Evolutionary conservation across 2,113 vertebrate genomes (phyloP).

Genomic region (Oophaga pumilio): DNA sequence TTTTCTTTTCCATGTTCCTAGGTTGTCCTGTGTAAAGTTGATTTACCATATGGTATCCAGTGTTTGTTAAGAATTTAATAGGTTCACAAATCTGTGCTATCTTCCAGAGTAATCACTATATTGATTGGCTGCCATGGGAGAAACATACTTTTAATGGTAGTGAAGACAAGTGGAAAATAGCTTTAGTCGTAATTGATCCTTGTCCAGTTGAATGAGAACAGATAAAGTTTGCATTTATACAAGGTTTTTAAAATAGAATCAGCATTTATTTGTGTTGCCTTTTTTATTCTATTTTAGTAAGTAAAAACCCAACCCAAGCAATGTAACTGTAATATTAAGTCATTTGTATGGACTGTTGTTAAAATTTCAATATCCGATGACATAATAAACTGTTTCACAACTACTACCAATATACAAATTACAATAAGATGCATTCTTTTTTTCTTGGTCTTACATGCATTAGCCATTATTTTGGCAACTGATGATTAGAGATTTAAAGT

Average conservation of each 20-base stretch:
- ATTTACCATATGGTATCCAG: conserved; percentile 38
- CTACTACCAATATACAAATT: too few species aligned
- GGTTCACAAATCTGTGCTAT: conserved; percentile 40
- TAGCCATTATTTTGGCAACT: background rate
- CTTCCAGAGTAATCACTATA: conserved; percentile 35
- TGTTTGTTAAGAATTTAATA: conserved; percentile 46
- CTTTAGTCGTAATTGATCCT: conserved; percentile 43
- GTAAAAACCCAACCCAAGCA: background rate
- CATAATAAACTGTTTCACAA: background rate
- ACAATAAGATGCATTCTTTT: background rate
- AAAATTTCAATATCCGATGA: background rate
- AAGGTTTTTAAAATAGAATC: conserved; percentile 18
- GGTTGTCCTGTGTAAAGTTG: background rate
- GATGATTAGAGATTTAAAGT: background rate
- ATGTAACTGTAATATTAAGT: background rate
- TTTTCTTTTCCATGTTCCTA: background rate
- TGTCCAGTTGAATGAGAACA: conserved; percentile 19
- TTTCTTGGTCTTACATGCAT: background rate
- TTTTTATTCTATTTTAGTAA: background rate
- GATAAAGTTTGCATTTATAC: background rate
- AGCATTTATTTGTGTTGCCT: background rate
- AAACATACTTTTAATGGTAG: conserved; percentile 31
- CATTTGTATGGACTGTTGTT: background rate
- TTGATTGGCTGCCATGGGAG: conserved; percentile 41
- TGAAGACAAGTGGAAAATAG: conserved; percentile 51